Evolutionary conservation across 2,888 invertebrate genomes (phyloP), one percentile per base, ranked within the genome.

Genomic region (Luffia ferchaultella): DNA sequence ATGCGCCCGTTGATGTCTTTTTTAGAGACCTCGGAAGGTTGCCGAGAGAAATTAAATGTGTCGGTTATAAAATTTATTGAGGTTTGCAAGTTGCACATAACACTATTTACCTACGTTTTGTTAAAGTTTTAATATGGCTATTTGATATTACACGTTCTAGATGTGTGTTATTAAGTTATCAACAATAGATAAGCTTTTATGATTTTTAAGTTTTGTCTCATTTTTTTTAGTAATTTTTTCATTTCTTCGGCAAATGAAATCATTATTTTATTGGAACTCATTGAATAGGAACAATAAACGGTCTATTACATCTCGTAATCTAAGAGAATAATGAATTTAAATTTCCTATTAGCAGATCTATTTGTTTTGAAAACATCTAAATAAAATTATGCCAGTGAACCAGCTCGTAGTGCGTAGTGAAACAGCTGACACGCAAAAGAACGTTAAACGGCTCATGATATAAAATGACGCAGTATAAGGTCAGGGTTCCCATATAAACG

Each of bases 381-480:
- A 63, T 63, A 64, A 70, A 75, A 70, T 63, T 69, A 67, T 72
- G 72, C 68, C 65, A 76, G 52, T 65, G 58, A 68, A 69, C 69
- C 62, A 72, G 72, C 67, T 60, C 63, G 70, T 69, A 71, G 72
- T 65, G 63, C 63, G 63, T 68, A 65, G 70, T 70, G 62, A 74
- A 48, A 70, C 76, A 78, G 76, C 78, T 78, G 79, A 82, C 74
- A 80, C 80, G 72, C 77, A 76, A 77, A 73, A 71, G 68, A 76
- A 63, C 70, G 68, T 70, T 73, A 73, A 77, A 76, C 78, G 73
- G 73, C 68, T 70, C 64, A 63, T 42, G 42, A 78, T 74, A 82
- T 84, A 84, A 85, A 82, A 80, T 77, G 76, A 76, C 69, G 66
- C 73, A 68, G 73, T 76, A 75, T 82, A 85, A 84, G 85, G 84